Base-by-base conservation (phyloP, 2,888 invertebrate genomes). In the Cabera pusaria region DNA sequence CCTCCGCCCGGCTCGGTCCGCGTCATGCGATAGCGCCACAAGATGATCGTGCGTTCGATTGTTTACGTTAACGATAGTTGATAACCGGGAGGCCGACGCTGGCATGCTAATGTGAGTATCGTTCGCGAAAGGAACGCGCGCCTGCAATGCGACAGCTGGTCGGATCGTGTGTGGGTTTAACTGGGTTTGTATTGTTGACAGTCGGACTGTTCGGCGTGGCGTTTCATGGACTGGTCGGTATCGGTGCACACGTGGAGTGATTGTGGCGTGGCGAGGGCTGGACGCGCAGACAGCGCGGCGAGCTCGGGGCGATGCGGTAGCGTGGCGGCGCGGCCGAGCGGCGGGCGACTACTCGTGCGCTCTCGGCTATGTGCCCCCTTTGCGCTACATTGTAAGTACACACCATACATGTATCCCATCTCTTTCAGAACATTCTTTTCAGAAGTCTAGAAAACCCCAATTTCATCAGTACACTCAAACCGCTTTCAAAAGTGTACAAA, bases 301-400 rank as follows among this genome's bases (percentile, higher is more conserved):
- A 16, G n/a, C 31, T 14, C 22, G 31, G 16, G 22, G 39, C 48
- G 61, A 59, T 61, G 62, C 59, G 68, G 50, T 52, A 49, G 39
- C 34, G 77, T 75, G 77, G 73, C 68, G 79, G 75, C 75, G 77
- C 76, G 74, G 83, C 84, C 84, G 82, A 64, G 80, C 78, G 80
- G 75, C 82, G 79, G 74, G 75, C 80, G 72, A 64, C 52, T 66
- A 64, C 74, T 76, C 79, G 78, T 76, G 66, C 87, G 86, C 85
- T 78, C 82, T 83, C 84, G 86, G 87, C 87, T 81, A 88, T 89
- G 89, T 84, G 88, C 88, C 89, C 82, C 79, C 81, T 70, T 80
- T 80, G 84, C 86, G 84, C 84, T 83, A 79, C 84, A 82, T 75
- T 83, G 89, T 87, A 61, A 88, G 87, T 87, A 81, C 2, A 14